A percentile compares a stretch with the other conserved stretches of the same genome.
Conservation (phyloP, 2,888 invertebrate species). For the Deroplatys truncata region DNA sequence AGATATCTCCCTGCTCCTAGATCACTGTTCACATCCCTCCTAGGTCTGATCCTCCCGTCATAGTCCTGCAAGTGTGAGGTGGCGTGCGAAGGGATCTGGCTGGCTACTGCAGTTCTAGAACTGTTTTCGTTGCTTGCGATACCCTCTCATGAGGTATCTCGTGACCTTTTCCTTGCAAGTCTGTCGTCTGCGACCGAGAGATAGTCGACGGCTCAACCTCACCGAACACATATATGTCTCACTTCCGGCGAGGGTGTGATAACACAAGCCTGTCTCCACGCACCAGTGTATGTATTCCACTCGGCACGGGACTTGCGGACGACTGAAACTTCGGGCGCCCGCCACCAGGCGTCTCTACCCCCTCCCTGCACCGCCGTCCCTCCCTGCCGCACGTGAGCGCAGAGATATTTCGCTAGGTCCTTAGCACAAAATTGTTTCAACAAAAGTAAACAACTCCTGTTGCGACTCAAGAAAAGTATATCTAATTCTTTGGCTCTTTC, state of each 20-base stretch:
- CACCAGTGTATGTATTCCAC: neutral
- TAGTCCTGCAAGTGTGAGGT: neutral
- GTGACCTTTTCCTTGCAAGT: neutral
- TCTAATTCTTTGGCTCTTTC: no score
- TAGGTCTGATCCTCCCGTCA: neutral
- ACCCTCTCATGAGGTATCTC: neutral
- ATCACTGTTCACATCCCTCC: neutral
- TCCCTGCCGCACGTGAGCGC: neutral
- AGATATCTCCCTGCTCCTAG: neutral
- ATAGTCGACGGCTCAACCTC: neutral
- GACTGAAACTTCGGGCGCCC: constrained; percentile 4
- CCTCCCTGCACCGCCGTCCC: neutral
- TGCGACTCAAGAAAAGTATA: no score
- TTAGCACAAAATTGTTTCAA: no score
- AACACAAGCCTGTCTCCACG: neutral
- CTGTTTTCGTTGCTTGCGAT: neutral
- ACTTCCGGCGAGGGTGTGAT: neutral
- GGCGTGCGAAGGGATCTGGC: neutral
- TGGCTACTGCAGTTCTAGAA: neutral
- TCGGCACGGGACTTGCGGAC: neutral
- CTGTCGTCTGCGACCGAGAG: neutral
- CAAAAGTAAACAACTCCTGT: no score
- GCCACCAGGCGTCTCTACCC: constrained; percentile 16
- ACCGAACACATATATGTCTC: neutral
- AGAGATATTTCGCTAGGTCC: neutral